Conservation (phyloP, 2,797 vertebrate genomes). For the Amazona finschi region DNA sequence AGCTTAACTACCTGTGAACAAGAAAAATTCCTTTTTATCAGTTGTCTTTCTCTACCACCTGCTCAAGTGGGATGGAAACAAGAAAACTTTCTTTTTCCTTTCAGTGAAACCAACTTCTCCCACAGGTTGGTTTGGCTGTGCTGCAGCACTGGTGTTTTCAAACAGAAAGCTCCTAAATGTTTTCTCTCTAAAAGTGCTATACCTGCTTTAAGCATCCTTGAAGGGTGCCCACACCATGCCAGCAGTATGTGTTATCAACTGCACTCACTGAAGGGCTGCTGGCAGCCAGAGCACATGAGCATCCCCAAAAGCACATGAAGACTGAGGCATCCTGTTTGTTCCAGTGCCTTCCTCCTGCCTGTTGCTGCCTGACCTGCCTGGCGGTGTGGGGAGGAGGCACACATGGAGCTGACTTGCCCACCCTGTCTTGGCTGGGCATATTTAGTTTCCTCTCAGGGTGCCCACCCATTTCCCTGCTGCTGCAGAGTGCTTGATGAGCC, state of each 20-base stretch:
- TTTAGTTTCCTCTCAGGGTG: not conserved
- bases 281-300: not conserved
- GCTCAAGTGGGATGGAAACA: not conserved
- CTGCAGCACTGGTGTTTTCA: not conserved
- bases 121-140: not conserved
- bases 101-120: not conserved
- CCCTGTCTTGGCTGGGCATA: fast-evolving
- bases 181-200: not conserved
- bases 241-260: fast-evolving
- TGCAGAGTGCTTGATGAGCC: fast-evolving
- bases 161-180: not conserved
- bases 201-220: not conserved
- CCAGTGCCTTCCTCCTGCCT: not conserved
- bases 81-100: not conserved
- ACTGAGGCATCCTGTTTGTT: not conserved
- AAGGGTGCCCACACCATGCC: not conserved
- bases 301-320: fast-evolving
- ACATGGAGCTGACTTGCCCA: fast-evolving
- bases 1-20: not conserved
- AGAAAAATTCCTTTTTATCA: not conserved
- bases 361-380: not conserved
- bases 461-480: not conserved
- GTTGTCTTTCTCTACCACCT: not conserved
- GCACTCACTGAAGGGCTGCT: not conserved
- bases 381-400: not conserved